These are phyloP conservation scores for Sardinella longiceps DNA, from an alignment of 2,797 vertebrate genomes.

Conservation along the genomic window DNA sequence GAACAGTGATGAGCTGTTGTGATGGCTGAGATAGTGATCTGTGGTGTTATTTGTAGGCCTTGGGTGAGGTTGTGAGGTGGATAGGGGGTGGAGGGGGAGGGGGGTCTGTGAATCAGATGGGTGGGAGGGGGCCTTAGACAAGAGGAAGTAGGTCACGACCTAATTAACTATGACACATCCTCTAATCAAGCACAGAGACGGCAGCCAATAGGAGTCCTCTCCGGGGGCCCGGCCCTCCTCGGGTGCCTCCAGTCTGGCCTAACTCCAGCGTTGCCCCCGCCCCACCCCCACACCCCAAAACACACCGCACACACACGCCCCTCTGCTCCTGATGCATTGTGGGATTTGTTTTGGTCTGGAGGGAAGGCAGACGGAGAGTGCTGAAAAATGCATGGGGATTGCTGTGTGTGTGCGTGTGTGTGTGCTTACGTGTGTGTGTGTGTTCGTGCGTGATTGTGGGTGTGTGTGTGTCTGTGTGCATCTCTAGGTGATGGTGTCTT, in stretches of 20 bases:
- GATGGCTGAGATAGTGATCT: neutral
- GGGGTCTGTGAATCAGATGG: conserved; percentile 5
- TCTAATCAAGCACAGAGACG: conserved; percentile 49
- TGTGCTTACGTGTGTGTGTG: neutral
- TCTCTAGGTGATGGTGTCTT: no score
- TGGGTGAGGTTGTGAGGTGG: no score
- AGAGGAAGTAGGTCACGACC: conserved; percentile 45
- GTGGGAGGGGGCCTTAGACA: conserved; percentile 21
- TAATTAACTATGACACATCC: conserved; percentile 49
- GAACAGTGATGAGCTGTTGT: neutral
- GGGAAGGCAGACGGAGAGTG: conserved; percentile 30
- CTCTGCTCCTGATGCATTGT: neutral
- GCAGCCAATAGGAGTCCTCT: conserved; percentile 40
- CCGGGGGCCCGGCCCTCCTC: conserved; percentile 28
- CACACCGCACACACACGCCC: neutral
- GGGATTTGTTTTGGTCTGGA: conserved; percentile 40
- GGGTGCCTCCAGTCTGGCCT: conserved; percentile 28
- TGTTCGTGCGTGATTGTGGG: no score
- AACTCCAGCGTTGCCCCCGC: conserved; percentile 21
- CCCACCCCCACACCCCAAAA: conserved; percentile 12
- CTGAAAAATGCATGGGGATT: conserved; percentile 37
- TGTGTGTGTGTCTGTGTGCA: no score
- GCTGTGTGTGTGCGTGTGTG: neutral
- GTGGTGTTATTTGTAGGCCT: neutral
- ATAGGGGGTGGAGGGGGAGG: neutral